Evolutionary conservation across 2,113 vertebrate species (phyloP), one percentile per base, ranked within the genome.

Genomic region (Poeciliopsis prolifica): DNA sequence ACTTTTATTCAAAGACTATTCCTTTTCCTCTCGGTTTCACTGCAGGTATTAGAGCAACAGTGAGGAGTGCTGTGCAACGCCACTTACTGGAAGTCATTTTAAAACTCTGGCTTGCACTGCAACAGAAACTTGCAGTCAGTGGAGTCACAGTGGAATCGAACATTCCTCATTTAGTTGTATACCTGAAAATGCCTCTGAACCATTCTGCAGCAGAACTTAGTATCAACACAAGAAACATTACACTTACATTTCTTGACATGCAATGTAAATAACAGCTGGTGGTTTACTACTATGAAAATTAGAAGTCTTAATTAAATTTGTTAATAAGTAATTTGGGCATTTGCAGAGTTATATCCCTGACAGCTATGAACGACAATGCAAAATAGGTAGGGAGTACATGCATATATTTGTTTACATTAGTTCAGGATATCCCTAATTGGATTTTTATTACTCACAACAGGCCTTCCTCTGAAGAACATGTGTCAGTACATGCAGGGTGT

Each of bases 31-130:
- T 54, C 48, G 24, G 64, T 80, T 82, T 72, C 66, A 82, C 66
- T 72, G 74, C 74, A 83, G 81, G 76, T 80, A 81, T 79, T 58
- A 78, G 83, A 35, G 42, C 75, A 74, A 72, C 72, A 68, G 67
- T 22, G 42, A 67, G 64, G 67, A 71, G 67, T 63, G 24, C 17
- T 37, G 51, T 37, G 62, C 68, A 64, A 83, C 77, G 78, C 42
- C 71, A 74, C 51, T 77, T 70, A 80, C 84, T 87, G 82, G 81
- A 83, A 85, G 86, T 86, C 75, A 31, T 82, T 86, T 75, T 75
- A 70, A 58, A 74, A 78, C 75, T 40, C 60, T n/a, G 60, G 75
- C 60, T 75, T 48, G 9, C 80, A 74, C 61, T 54, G 58, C 58
- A 65, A 71, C 64, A 68, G 61, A 61, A 86, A 87, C 78, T 77